A percentile compares a stretch with the other conserved stretches of the same genome.
Conservation (phyloP, 2,888 invertebrate species). For the Syritta pipiens region DNA sequence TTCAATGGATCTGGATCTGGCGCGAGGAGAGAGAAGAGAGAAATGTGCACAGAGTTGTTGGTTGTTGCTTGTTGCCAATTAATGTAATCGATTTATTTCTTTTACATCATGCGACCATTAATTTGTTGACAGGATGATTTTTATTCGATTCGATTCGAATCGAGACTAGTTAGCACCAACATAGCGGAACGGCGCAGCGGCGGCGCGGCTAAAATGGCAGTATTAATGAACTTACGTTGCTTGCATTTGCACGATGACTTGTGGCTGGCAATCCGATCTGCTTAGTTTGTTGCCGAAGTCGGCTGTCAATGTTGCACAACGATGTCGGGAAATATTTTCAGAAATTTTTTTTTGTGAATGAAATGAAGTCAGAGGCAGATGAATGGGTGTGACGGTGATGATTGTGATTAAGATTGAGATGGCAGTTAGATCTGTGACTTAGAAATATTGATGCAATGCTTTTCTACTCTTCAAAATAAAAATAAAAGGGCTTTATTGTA, state of each 20-base stretch:
- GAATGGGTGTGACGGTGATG: too few relatives aligned
- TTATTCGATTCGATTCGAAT: constrained; percentile 12
- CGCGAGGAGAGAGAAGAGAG: constrained; percentile 13
- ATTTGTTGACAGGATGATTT: constrained; percentile 59
- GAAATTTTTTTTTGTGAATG: too few relatives aligned
- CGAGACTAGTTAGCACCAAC: constrained; percentile 22
- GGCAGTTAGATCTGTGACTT: too few relatives aligned
- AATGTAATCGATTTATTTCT: constrained; percentile 63
- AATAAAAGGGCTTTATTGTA: too few relatives aligned
- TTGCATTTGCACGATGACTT: constrained; percentile 29
- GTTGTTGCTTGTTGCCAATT: constrained; percentile 40
- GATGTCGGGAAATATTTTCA: too few relatives aligned
- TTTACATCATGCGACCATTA: constrained; percentile 54
- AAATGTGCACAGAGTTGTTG: constrained; percentile 22
- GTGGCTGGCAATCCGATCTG: constrained; percentile 6
- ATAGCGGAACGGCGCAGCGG: constrained; percentile 2
- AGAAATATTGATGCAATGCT: too few relatives aligned
- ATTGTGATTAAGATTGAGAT: too few relatives aligned
- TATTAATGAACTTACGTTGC: constrained; percentile 42
- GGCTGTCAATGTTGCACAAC: constrained; percentile 18
- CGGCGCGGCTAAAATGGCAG: neutral
- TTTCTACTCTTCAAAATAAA: too few relatives aligned
- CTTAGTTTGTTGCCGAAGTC: constrained; percentile 18
- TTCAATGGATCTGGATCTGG: constrained; percentile 56
- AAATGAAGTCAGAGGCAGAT: too few relatives aligned